Conservation (phyloP, 2,888 invertebrate genomes). For the Mylabris sibirica region DNA sequence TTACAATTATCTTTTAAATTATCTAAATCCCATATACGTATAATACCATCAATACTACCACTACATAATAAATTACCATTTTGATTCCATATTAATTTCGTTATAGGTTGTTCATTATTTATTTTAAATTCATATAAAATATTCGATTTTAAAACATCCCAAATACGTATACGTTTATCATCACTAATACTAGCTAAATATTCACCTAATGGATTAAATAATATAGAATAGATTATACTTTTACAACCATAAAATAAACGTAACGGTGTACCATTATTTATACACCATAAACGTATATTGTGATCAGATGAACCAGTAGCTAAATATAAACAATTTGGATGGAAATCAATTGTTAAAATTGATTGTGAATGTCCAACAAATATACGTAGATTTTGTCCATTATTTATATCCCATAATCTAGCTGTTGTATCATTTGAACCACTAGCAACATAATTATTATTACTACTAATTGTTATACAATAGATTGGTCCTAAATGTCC, state of each 20-base stretch:
- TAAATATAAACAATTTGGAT: slow-evolving; percentile 89
- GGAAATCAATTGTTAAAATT: slow-evolving; percentile 89
- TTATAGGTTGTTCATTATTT: slow-evolving; percentile 68
- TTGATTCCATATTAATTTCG: slow-evolving; percentile 69
- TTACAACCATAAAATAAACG: slow-evolving; percentile 82
- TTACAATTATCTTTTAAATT: slow-evolving; percentile 28
- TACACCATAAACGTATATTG: slow-evolving; percentile 86
- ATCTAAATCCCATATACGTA: slow-evolving; percentile 70
- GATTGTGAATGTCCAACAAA: slow-evolving; percentile 90
- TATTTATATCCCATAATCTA: slow-evolving; percentile 82
- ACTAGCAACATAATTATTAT: slow-evolving; percentile 76
- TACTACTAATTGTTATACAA: slow-evolving; percentile 79
- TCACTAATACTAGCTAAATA: slow-evolving; percentile 86
- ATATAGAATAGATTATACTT: slow-evolving; percentile 76
- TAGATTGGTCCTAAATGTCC: slow-evolving; percentile 92
- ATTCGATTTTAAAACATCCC: slow-evolving; percentile 74
- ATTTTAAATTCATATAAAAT: slow-evolving; percentile 71
- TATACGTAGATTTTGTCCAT: slow-evolving; percentile 81
- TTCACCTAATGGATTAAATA: slow-evolving; percentile 86
- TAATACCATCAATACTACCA: slow-evolving; percentile 70
- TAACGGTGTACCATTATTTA: slow-evolving; percentile 81
- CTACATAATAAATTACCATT: slow-evolving; percentile 71
- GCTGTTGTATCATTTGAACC: slow-evolving; percentile 84
- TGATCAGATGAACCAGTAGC: slow-evolving; percentile 92
- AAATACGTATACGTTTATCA: slow-evolving; percentile 74